These are phyloP conservation scores for Actinernus sp. DNA, from an alignment of 92 coral and sea anemone genomes.

Conservation along the genomic window DNA sequence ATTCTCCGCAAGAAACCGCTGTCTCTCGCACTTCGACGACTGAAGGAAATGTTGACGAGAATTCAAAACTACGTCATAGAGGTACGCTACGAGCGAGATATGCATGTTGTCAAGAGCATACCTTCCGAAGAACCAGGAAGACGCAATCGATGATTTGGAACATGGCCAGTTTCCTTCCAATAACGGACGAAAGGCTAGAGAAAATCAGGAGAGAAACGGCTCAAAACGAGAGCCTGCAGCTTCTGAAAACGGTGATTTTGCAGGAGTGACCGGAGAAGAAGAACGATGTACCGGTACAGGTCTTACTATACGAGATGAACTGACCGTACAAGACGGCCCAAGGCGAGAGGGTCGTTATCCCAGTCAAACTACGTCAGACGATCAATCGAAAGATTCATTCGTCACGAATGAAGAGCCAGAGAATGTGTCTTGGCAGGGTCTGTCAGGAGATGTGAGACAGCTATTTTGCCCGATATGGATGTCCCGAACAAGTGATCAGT, in stretches of 20 bases:
- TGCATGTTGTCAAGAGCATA: conserved; percentile 41
- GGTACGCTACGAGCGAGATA: conserved; percentile 30
- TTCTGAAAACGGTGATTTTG: conserved; percentile 24
- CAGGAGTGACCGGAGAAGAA: conserved; percentile 51
- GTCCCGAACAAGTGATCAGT: conserved; percentile 19
- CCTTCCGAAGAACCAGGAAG: conserved; percentile 7
- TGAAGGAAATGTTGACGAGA: conserved; percentile 57
- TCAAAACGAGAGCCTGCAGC: conserved; percentile 31
- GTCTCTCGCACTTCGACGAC: conserved; percentile 23
- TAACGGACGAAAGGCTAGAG: too few relatives aligned
- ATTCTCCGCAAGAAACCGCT: conserved; percentile 47
- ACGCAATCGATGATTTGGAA: conserved; percentile 17
- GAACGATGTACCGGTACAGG: conserved; percentile 21
- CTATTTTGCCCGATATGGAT: conserved; percentile 46
- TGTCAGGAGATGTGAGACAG: too few relatives aligned
- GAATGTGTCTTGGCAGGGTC: too few relatives aligned
- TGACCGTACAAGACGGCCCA: too few relatives aligned
- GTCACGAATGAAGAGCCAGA: too few relatives aligned
- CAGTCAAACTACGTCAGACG: too few relatives aligned
- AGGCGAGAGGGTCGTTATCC: too few relatives aligned
- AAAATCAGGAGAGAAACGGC: conserved; percentile 32
- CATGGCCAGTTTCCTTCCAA: too few relatives aligned
- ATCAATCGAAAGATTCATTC: too few relatives aligned
- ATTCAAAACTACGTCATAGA: conserved; percentile 35
- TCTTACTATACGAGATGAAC: too few relatives aligned